Evolutionary conservation across 2,888 invertebrate genomes (phyloP).

Genomic region (Clunio marinus): DNA sequence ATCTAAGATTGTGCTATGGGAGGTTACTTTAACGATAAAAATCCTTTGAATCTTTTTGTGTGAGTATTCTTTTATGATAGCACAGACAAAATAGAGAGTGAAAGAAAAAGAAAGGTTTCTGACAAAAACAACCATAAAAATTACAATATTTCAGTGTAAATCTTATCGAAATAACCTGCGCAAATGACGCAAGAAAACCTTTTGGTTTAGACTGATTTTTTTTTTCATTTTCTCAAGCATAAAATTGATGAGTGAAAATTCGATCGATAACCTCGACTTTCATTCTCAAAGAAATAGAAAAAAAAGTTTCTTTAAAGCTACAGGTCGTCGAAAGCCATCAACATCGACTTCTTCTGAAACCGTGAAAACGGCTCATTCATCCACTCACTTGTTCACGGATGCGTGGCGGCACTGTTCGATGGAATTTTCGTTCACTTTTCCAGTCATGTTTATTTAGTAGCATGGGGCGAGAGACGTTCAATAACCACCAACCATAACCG

Average conservation of each 20-base stretch:
- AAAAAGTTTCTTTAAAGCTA: slow-evolving; percentile 23
- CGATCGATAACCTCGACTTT: slow-evolving; percentile 21
- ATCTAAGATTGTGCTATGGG: not conserved
- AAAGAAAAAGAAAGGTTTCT: too few relatives aligned
- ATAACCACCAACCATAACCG: slow-evolving; percentile 8
- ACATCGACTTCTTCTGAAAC: too few relatives aligned
- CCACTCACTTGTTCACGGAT: not conserved
- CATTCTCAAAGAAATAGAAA: not conserved
- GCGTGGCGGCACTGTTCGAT: slow-evolving; percentile 2
- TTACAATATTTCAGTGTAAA: not conserved
- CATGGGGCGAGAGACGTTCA: not conserved
- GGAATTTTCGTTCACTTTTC: slow-evolving; percentile 16
- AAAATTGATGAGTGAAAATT: slow-evolving; percentile 28
- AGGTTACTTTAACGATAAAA: not conserved
- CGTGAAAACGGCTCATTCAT: slow-evolving; percentile 11
- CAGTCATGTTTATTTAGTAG: not conserved
- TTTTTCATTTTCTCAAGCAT: slow-evolving; percentile 30
- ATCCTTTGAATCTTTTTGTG: too few relatives aligned
- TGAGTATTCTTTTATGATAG: too few relatives aligned
- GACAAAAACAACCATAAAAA: too few relatives aligned
- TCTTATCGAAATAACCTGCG: not conserved
- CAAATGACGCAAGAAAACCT: not conserved
- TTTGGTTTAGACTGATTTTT: not conserved
- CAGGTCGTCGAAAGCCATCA: too few relatives aligned
- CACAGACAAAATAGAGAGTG: slow-evolving; percentile 6